These are phyloP conservation scores for Chesias legatella DNA, from an alignment of 2,888 invertebrate species.

Conservation along the genomic window DNA sequence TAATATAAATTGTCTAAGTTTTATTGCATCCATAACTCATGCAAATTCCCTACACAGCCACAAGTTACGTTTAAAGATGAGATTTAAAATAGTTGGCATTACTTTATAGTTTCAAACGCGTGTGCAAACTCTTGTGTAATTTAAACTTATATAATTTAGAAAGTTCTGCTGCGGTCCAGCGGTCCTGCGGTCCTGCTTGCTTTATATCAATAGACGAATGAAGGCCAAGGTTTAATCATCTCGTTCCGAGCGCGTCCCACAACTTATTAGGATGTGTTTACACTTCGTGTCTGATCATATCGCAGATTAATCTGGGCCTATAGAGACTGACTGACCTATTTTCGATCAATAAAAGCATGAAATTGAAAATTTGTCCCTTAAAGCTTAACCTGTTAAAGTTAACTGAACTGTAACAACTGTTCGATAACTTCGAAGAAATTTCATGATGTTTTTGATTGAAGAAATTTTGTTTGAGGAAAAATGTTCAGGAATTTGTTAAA, in stretches of 20 bases:
- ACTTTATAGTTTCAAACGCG: too few species aligned
- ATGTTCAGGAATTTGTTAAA: neutral
- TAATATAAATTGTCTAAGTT: too few species aligned
- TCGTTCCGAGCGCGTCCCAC: constrained; percentile 1
- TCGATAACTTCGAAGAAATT: neutral
- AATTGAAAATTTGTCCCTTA: constrained; percentile 18
- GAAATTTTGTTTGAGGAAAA: neutral
- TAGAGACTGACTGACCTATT: constrained; percentile 28
- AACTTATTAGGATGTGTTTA: neutral
- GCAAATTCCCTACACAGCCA: too few species aligned
- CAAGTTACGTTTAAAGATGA: too few species aligned
- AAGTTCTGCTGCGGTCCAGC: too few species aligned
- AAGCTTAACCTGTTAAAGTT: too few species aligned
- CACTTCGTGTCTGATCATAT: constrained; percentile 11
- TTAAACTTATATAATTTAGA: too few species aligned
- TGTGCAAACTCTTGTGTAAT: too few species aligned
- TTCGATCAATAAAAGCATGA: constrained; percentile 16
- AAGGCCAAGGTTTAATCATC: constrained; percentile 11
- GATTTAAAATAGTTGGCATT: too few species aligned
- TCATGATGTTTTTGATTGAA: neutral
- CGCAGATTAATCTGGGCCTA: constrained; percentile 29
- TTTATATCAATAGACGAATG: neutral
- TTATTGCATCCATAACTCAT: too few species aligned
- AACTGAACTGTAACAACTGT: neutral
- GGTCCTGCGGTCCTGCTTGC: too few species aligned